Evolutionary conservation across 2,113 vertebrate genomes (phyloP), one percentile per base, ranked within the genome.

Genomic region (Tragelaphus strepsiceros): DNA sequence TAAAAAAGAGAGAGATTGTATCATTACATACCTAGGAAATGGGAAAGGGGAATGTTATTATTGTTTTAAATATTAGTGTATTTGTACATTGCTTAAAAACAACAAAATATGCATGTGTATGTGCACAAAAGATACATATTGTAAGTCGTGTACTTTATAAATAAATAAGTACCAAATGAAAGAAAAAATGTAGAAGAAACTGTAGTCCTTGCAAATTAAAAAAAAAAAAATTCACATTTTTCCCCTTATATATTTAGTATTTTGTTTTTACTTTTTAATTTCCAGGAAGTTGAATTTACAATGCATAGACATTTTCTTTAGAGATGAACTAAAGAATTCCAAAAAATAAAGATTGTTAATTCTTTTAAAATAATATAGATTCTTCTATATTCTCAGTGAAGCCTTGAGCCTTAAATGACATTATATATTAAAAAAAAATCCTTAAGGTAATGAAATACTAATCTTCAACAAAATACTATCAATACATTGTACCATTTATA

Each of bases 51-150:
- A 58, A 81, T 62, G 13, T 10, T 17, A 13, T 3, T 87, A 3
- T 58, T 96, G 39, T 90, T 86, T 80, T 24, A 80, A 91, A 12
- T 56, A 51, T 53, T 86, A 86, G 59, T 77, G 3, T 5, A 64
- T 92, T 98, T 98, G 97, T 93, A 56, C 13, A 90, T 89, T 67
- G 71, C 95, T 98, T 93, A n/a, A 93, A 96, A 97, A 96, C 90
- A 98, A 96, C 21, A 10, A 94, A 87, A 89, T 16, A 59, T 96
- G 21, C 35, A 8, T 91, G 92, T 97, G 26, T 86, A 30, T 90
- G 64, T 97, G 28, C 12, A 87, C 49, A 89, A 5, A 95, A 88
- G 39, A 7, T 92, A 97, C 96, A 91, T 90, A 67, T 0, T 56
- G 2, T 53, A 82, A 54, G 3, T 35, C 51, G 24, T 54, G 17